Evolutionary conservation across 1,140 invertebrate genomes (phyloP).

Genomic region (Mamestra configurata): DNA sequence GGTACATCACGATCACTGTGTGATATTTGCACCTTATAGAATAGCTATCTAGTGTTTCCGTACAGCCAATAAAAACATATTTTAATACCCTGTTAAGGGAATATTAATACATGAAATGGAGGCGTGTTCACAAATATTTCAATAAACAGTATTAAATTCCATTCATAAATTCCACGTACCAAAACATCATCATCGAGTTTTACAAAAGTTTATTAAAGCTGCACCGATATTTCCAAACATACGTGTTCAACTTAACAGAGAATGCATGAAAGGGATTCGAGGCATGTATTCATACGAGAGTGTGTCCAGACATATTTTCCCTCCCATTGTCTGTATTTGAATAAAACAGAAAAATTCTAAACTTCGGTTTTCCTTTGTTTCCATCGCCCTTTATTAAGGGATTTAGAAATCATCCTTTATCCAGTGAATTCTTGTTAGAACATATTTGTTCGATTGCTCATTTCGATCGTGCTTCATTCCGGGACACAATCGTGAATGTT

Average conservation of each 20-base stretch:
- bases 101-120: not conserved
- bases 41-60: not conserved
- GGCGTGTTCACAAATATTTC: not conserved
- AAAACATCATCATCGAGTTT: slow-evolving; percentile 3
- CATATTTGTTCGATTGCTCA: slow-evolving; percentile 11
- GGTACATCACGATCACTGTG: too few relatives aligned
- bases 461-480: slow-evolving; percentile 9
- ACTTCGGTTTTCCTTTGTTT: slow-evolving; percentile 20
- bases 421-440: slow-evolving; percentile 13
- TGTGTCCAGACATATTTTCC: slow-evolving; percentile 43
- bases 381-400: not conserved
- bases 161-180: slow-evolving; percentile 28
- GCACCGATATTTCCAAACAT: slow-evolving; percentile 24
- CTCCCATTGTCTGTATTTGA: slow-evolving; percentile 53
- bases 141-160: not conserved
- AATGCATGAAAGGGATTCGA: slow-evolving; percentile 17
- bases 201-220: slow-evolving; percentile 18
- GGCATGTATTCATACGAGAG: slow-evolving; percentile 40
- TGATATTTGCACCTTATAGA: too few relatives aligned
- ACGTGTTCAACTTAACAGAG: slow-evolving; percentile 18
- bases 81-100: not conserved
- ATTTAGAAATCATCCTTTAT: slow-evolving; percentile 23
- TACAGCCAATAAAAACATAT: not conserved
- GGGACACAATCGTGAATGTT: slow-evolving; percentile 18
- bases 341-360: slow-evolving; percentile 36